These are phyloP conservation scores for Nibea albiflora DNA, from an alignment of 2,113 vertebrate species.

Conservation along the genomic window DNA sequence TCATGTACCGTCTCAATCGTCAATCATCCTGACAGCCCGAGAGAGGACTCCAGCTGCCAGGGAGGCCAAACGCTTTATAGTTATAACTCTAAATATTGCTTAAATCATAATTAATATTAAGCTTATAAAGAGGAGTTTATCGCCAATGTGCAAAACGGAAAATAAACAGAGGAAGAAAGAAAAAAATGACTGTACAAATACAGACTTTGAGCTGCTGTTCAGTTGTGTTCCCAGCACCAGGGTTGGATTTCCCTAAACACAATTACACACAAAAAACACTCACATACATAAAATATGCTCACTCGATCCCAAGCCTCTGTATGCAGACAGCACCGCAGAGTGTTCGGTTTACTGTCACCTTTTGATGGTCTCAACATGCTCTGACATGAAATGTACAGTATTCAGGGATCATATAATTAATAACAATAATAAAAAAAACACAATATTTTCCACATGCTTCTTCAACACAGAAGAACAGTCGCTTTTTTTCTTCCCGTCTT, in stretches of 20 bases:
- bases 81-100: conserved; percentile 61
- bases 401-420: neutral
- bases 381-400: conserved; percentile 44
- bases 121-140: conserved; percentile 6
- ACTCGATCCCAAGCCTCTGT: conserved; percentile 21
- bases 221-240: neutral
- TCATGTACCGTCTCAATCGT: conserved; percentile 77
- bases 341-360: conserved; percentile 38
- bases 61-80: conserved; percentile 43
- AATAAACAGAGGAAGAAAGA: neutral
- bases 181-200: conserved; percentile 11
- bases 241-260: conserved; percentile 1
- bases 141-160: neutral
- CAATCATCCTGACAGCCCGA: conserved; percentile 78
- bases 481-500: neutral
- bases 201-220: neutral
- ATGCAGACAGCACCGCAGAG: conserved; percentile 27
- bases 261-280: neutral
- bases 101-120: conserved; percentile 66
- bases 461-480: neutral
- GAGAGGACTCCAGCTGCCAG: conserved; percentile 64
- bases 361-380: conserved; percentile 43
- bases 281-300: conserved; percentile 7
- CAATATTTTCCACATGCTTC: conserved; percentile 37
- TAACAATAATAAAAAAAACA: conserved; percentile 33